Base-by-base conservation (phyloP, 2,797 vertebrate species). In the Scleropages formosus region DNA sequence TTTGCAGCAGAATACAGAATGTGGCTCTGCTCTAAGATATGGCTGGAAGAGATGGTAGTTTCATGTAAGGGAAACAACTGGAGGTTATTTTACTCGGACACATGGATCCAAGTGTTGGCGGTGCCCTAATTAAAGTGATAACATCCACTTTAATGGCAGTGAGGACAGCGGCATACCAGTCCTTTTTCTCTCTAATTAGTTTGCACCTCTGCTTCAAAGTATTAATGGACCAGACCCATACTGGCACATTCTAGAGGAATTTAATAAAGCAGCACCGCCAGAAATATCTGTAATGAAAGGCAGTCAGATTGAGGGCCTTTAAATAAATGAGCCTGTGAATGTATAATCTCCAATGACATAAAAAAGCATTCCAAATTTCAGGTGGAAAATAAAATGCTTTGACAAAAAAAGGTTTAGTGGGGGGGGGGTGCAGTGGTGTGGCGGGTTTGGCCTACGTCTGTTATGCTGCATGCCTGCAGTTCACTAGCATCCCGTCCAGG, bases 121-220 rank as follows among this genome's bases (percentile, higher is more conserved):
- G 13, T 27, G 27, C 27, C 62, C 76, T 72, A 77, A 77, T 77
- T 73, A 77, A 72, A 67, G 46, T 39, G 51, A 66, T 58, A 77
- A 73, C 24, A 53, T 66, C 12, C 31, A 53, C 68, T 70, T 56
- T 12, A n/a, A 62, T 47, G 58, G 58, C 22, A 62, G 60, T 61
- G 44, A 64, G 75, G 75, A 63, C 16, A 22, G 3, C 56, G 18
- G 15, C 22, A 44, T 18, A 51, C 44, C 49, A 49, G n/a, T 64
- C 59, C 72, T 77, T 77, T 59, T 60, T 49, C 47, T 63, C 46
- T 73, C 76, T 73, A 73, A 77, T 77, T 72, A 77, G 70, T 77
- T 75, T 58, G 64, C 64, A 47, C 11, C 64, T 20, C 74, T 46
- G 74, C 49, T 77, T 49, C 70, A 59, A 58, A 51, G 51, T 67